Percentiles rank a stretch among this genome's conserved stretches.
phyloP scores from a whole-genome alignment of 2,113 vertebrate genomes.

The Dicerorhinus sumatrensis region DNA sequence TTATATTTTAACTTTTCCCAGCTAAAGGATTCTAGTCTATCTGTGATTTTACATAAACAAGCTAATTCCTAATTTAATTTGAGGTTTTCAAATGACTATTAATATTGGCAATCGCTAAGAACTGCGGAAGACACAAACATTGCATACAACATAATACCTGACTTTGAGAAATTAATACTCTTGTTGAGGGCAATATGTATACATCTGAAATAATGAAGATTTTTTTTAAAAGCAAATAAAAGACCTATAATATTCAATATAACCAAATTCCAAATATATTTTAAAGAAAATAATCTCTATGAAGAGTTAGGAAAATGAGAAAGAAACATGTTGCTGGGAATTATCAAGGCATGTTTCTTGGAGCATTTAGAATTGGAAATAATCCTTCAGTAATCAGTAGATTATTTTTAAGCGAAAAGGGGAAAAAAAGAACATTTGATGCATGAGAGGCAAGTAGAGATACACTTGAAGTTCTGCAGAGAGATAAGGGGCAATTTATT shows the following conservation, averaged over 20 bases:
- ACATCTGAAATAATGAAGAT: neutral
- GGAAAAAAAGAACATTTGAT: neutral
- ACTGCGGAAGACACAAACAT: neutral
- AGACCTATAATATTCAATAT: neutral
- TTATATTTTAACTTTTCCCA: neutral
- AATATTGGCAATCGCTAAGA: neutral
- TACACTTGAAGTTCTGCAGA: neutral
- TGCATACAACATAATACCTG: neutral
- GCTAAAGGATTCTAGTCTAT: neutral
- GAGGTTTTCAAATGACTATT: neutral
- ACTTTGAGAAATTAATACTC: neutral
- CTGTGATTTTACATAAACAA: slow-evolving; percentile 7
- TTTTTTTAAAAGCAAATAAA: neutral
- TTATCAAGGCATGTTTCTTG: neutral
- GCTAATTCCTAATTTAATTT: neutral
- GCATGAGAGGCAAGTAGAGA: neutral
- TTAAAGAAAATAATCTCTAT: neutral
- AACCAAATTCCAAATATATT: neutral
- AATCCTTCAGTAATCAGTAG: neutral
- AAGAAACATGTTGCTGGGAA: neutral
- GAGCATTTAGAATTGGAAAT: neutral
- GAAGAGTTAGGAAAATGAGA: neutral
- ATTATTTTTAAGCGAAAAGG: neutral
- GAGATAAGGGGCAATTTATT: neutral
- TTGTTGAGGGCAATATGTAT: neutral